phyloP scores from a whole-genome alignment of 2,888 invertebrate genomes.

The Lycia hirtaria region DNA sequence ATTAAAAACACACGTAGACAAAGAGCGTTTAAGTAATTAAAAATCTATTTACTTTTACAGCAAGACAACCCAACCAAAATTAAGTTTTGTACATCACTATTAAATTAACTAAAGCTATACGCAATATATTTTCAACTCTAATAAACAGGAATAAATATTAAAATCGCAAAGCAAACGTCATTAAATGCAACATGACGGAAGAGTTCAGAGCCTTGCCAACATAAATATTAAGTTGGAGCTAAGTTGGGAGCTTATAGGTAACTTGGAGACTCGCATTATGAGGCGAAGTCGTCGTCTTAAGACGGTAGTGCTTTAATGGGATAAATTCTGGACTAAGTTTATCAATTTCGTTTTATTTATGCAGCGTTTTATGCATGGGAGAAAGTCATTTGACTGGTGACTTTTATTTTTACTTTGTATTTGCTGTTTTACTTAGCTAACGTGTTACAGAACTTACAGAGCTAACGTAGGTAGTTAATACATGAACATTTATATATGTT shows the following conservation, averaged over 20 bases:
- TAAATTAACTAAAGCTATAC: conserved; percentile 1
- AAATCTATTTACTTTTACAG: background rate
- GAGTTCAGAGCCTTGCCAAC: conserved; percentile 41
- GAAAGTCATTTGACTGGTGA: background rate
- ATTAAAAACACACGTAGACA: too few species aligned
- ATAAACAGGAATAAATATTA: conserved; percentile 16
- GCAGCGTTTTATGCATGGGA: background rate
- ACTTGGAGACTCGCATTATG: conserved; percentile 42
- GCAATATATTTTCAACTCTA: conserved; percentile 23
- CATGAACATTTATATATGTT: too few species aligned
- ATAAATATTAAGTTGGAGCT: conserved; percentile 43
- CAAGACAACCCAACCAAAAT: background rate
- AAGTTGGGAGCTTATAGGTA: conserved; percentile 43
- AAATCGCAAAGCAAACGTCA: conserved; percentile 21
- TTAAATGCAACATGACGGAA: conserved; percentile 37
- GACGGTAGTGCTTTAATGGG: conserved; percentile 27
- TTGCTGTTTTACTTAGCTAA: too few species aligned
- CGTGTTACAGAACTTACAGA: too few species aligned
- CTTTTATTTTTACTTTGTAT: too few species aligned
- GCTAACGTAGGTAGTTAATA: too few species aligned
- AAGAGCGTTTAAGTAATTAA: conserved; percentile 6
- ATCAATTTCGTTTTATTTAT: conserved; percentile 3
- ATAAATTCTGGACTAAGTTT: conserved; percentile 7
- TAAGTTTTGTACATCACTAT: conserved; percentile 28
- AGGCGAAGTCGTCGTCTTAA: conserved; percentile 38